A percentile compares a stretch with the other conserved stretches of the same genome.
Evolutionary conservation across 35 echinoderm and acorn worm genomes (phyloP).

Genomic region (Hemicentrotus pulcherrimus): DNA sequence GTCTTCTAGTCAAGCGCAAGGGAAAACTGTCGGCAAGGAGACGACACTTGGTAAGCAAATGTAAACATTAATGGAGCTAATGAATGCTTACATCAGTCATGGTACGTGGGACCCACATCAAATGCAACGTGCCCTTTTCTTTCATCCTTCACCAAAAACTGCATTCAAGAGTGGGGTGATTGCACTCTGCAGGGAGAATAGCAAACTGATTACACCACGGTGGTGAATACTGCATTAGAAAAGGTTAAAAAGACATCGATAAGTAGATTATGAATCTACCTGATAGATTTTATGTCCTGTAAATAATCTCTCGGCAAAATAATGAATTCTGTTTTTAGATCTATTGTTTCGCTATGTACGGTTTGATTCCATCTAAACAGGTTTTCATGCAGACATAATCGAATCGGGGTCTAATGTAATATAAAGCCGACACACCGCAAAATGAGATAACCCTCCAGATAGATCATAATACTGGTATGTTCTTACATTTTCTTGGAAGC

Average conservation of each 20-base stretch:
- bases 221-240: neutral
- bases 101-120: neutral
- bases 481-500: neutral
- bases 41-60: neutral
- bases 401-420: neutral
- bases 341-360: neutral
- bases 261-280: neutral
- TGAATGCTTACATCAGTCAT: neutral
- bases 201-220: neutral
- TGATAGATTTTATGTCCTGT: neutral
- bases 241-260: conserved; percentile 11
- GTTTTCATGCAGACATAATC: neutral
- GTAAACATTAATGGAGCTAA: conserved; percentile 19
- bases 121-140: neutral
- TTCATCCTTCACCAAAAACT: neutral
- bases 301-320: neutral
- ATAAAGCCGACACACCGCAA: neutral
- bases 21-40: neutral
- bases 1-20: neutral
- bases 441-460: neutral
- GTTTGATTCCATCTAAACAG: neutral
- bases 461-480: neutral
- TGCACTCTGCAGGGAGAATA: neutral
- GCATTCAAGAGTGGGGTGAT: neutral
- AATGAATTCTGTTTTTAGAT: neutral